A percentile compares a stretch with the other conserved stretches of the same genome.
Conservation (phyloP, 2,113 vertebrate species). For the Leucoraja erinaceus region DNA sequence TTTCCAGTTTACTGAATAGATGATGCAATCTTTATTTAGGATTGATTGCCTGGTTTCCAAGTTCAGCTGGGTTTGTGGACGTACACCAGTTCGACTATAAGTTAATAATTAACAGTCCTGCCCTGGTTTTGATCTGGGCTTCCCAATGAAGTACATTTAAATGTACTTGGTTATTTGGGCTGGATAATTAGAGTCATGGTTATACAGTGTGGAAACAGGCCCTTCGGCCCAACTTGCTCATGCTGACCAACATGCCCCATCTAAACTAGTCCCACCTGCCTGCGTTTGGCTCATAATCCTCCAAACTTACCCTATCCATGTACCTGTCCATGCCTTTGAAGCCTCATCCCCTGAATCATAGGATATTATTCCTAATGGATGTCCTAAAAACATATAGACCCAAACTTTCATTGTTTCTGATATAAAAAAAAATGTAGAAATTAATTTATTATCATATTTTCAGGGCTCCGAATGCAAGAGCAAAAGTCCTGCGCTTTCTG, state of each 20-base stretch:
- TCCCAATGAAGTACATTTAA: not conserved
- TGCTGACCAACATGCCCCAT: no score
- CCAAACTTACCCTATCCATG: no score
- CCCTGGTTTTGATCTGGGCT: not conserved
- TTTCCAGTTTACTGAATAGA: not conserved
- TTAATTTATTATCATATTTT: not conserved
- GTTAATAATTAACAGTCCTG: not conserved
- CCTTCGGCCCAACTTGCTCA: no score
- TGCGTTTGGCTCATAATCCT: no score
- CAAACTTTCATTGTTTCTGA: not conserved
- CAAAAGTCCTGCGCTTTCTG: no score
- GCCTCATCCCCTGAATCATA: not conserved
- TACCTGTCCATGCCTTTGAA: not conserved
- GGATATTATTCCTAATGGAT: not conserved
- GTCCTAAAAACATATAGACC: not conserved
- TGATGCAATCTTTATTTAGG: not conserved
- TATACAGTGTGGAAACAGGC: no score
- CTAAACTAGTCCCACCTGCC: no score
- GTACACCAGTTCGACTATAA: not conserved
- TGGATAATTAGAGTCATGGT: not conserved
- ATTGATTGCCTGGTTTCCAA: not conserved
- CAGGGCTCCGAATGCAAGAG: no score
- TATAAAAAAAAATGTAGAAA: not conserved
- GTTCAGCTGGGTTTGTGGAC: not conserved
- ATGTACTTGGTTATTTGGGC: not conserved